A percentile compares a stretch with the other conserved stretches of the same genome.
phyloP scores from a whole-genome alignment of 2,888 invertebrate species.

The Mycalesis mineus region DNA sequence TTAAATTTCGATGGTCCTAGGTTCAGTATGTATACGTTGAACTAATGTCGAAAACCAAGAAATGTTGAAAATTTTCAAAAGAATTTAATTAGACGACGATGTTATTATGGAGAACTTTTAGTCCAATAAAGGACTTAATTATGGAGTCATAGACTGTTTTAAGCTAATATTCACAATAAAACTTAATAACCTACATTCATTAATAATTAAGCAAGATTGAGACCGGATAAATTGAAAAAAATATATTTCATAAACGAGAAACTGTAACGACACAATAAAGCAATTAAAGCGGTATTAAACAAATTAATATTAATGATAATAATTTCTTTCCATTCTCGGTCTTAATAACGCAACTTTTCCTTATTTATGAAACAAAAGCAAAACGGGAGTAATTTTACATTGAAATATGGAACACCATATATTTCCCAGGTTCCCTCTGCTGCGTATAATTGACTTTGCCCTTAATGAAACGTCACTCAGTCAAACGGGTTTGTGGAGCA shows the following conservation, averaged over 20 bases:
- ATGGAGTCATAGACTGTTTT: too few relatives aligned
- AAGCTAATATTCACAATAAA: too few relatives aligned
- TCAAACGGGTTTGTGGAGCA: conserved; percentile 20
- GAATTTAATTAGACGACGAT: too few relatives aligned
- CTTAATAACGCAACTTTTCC: conserved; percentile 37
- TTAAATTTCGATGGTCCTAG: too few relatives aligned
- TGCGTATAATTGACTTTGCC: conserved; percentile 51
- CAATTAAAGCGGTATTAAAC: conserved; percentile 33
- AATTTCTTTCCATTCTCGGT: conserved; percentile 34
- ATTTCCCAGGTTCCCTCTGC: conserved; percentile 39
- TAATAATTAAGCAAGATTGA: not conserved
- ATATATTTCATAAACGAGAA: not conserved
- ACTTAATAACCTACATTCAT: too few relatives aligned
- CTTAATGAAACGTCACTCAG: conserved; percentile 54
- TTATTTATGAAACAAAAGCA: conserved; percentile 41
- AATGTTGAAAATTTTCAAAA: too few relatives aligned
- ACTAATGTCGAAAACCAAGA: too few relatives aligned
- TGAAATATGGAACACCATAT: conserved; percentile 56
- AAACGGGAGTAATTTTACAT: conserved; percentile 48
- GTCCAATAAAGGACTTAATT: too few relatives aligned
- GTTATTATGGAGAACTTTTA: too few relatives aligned
- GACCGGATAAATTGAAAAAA: not conserved
- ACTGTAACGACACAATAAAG: conserved; percentile 4
- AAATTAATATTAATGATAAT: conserved; percentile 46
- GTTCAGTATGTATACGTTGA: too few relatives aligned